Evolutionary conservation across 2,113 vertebrate species (phyloP).

Genomic region (Mobula hypostoma): DNA sequence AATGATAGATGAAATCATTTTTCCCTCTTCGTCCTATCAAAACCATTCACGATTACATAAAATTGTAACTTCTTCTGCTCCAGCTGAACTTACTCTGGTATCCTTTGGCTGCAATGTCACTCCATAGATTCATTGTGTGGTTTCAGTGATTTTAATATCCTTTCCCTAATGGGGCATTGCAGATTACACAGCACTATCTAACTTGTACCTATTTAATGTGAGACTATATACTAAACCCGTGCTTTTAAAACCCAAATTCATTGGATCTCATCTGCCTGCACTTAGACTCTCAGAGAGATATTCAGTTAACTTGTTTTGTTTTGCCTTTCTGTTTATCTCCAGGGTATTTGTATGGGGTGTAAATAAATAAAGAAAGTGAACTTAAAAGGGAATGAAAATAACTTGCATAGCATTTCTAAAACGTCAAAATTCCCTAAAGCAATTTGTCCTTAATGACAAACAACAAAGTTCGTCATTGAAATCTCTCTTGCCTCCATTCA

Average conservation of each 20-base stretch:
- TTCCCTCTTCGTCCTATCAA: neutral
- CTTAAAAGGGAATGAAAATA: neutral
- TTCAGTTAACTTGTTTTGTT: neutral
- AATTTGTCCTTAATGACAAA: neutral
- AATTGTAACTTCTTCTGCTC: neutral
- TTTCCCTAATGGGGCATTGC: neutral
- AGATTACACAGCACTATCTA: neutral
- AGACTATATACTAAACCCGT: neutral
- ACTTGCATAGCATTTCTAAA: neutral
- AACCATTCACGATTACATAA: neutral
- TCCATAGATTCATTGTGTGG: neutral
- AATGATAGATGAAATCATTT: neutral
- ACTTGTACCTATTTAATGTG: neutral
- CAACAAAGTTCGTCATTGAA: too few species aligned
- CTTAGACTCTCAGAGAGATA: neutral
- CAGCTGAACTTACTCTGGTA: neutral
- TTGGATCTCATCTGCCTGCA: neutral
- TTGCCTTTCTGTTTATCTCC: neutral
- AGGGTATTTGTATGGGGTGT: neutral
- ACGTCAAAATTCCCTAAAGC: neutral
- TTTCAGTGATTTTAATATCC: neutral
- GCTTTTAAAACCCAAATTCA: neutral
- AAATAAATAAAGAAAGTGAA: neutral
- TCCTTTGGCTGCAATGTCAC: neutral
- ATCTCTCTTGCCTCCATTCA: too few species aligned